Conservation (phyloP, 2,113 vertebrate genomes). For the Turnix velox region DNA sequence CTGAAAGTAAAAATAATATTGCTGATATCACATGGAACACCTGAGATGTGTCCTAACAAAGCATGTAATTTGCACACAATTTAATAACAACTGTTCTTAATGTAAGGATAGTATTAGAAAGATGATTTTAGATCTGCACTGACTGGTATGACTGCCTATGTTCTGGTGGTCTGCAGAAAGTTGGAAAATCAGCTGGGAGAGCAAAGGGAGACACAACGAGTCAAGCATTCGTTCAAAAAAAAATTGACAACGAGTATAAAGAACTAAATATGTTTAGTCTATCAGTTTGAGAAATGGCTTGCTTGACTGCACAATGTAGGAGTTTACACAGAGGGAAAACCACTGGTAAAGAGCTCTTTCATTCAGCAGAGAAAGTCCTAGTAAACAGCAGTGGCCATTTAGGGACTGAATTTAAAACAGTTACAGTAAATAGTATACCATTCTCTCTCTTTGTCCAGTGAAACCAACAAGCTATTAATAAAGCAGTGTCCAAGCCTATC, state of each 20-base stretch:
- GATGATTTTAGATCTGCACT: not conserved
- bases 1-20: not conserved
- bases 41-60: not conserved
- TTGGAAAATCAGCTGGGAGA: not conserved
- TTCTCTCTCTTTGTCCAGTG: not conserved
- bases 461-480: not conserved
- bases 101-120: not conserved
- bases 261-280: not conserved
- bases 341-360: not conserved
- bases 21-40: not conserved
- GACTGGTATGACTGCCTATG: not conserved
- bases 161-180: not conserved
- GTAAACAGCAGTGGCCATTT: not conserved
- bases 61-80: not conserved
- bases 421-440: not conserved
- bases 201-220: not conserved
- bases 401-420: not conserved
- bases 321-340: not conserved
- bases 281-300: constrained; percentile 32
- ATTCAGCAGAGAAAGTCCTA: constrained; percentile 6
- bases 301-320: constrained; percentile 7
- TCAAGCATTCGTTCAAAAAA: not conserved
- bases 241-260: constrained; percentile 18
- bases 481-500: not conserved
- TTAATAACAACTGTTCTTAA: not conserved